These are phyloP conservation scores for Mellilla xanthometata DNA, from an alignment of 2,888 invertebrate genomes.

Conservation along the genomic window DNA sequence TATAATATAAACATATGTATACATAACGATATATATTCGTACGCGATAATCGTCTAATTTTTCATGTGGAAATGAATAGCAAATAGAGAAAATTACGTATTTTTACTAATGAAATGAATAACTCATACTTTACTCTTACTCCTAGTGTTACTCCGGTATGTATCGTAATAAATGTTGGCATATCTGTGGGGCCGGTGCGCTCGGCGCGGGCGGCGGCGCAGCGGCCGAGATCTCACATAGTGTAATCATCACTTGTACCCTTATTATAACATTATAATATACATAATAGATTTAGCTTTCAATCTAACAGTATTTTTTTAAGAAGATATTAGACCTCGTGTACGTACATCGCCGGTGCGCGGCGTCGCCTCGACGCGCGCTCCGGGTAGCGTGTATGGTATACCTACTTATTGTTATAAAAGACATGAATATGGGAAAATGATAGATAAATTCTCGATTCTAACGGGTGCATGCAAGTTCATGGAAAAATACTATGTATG, in stretches of 20 bases:
- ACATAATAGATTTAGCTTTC: slow-evolving; percentile 81
- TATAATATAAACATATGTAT: slow-evolving; percentile 76
- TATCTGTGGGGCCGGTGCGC: slow-evolving; percentile 71
- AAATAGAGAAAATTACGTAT: slow-evolving; percentile 82
- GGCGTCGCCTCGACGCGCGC: slow-evolving; percentile 63
- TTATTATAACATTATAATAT: slow-evolving; percentile 59
- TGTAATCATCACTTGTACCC: slow-evolving; percentile 78
- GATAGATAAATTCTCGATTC: slow-evolving; percentile 79
- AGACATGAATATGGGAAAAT: slow-evolving; percentile 77
- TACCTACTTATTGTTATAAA: slow-evolving; percentile 74
- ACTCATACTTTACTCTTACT: slow-evolving; percentile 68
- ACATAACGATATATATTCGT: slow-evolving; percentile 80
- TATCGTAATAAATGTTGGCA: slow-evolving; percentile 75
- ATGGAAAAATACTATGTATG: slow-evolving; percentile 67
- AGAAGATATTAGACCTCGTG: slow-evolving; percentile 82
- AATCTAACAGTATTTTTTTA: slow-evolving; percentile 83
- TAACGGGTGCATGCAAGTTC: slow-evolving; percentile 82
- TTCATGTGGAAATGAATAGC: slow-evolving; percentile 77
- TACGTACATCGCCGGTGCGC: slow-evolving; percentile 58
- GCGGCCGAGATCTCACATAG: slow-evolving; percentile 81
- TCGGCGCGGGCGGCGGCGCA: slow-evolving; percentile 46
- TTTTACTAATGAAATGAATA: slow-evolving; percentile 81
- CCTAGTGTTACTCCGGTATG: slow-evolving; percentile 67
- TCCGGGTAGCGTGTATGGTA: slow-evolving; percentile 75
- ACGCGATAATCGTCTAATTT: slow-evolving; percentile 78